Percentiles rank a stretch among this genome's conserved stretches.
These are phyloP conservation scores for Synergus laeviventris DNA, from an alignment of 2,888 invertebrate species.

Conservation along the genomic window DNA sequence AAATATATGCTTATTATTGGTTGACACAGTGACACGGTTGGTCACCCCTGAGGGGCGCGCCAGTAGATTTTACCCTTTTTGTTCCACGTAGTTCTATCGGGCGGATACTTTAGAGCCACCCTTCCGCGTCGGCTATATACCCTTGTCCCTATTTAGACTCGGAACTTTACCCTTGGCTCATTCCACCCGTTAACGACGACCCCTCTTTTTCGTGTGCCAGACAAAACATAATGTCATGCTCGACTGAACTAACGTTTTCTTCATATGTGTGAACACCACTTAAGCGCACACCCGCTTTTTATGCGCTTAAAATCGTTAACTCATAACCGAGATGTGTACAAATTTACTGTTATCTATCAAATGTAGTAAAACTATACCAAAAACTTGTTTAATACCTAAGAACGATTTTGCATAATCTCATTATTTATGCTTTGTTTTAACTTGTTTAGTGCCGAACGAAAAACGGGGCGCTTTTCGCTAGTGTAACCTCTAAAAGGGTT, in stretches of 20 bases:
- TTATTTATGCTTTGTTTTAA: no score
- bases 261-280: constrained; percentile 40
- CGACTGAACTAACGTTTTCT: constrained; percentile 55
- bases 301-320: constrained; percentile 10
- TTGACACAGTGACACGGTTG: constrained; percentile 73
- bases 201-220: constrained; percentile 49
- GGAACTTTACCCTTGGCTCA: constrained; percentile 44
- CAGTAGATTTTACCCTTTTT: constrained; percentile 32
- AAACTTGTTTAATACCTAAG: background rate
- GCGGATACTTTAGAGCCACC: constrained; percentile 8
- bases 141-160: constrained; percentile 58
- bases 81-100: constrained; percentile 1
- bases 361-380: background rate
- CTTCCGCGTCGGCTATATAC: constrained; percentile 55
- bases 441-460: no score
- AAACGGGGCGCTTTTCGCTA: no score
- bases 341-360: background rate
- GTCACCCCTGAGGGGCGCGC: constrained; percentile 58
- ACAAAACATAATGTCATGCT: constrained; percentile 62
- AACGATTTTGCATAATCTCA: background rate
- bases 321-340: constrained; percentile 8
- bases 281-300: constrained; percentile 36
- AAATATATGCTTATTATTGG: constrained; percentile 30
- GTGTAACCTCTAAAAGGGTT: no score
- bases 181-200: constrained; percentile 52